A percentile compares a stretch with the other conserved stretches of the same genome.
These are phyloP conservation scores for Heterotis niloticus DNA, from an alignment of 2,113 vertebrate species.

Conservation along the genomic window DNA sequence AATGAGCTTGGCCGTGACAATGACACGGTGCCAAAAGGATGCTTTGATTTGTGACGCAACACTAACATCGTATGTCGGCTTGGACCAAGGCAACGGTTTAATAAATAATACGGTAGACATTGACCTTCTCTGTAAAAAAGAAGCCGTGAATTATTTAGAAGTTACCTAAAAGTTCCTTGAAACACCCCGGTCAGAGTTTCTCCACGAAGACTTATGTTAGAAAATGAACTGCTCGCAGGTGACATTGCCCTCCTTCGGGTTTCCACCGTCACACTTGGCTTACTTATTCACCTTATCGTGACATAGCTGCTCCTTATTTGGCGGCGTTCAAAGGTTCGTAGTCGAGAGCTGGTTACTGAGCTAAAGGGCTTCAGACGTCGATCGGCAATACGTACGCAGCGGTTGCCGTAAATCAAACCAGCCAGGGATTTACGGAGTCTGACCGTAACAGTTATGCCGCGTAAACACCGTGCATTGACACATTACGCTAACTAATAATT, in stretches of 20 bases:
- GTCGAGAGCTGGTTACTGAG: constrained; percentile 26
- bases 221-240: not conserved
- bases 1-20: not conserved
- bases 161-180: not conserved
- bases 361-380: not conserved
- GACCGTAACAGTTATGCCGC: too few relatives aligned
- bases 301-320: constrained; percentile 12
- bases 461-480: too few relatives aligned
- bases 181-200: not conserved
- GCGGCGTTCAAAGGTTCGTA: constrained; percentile 18
- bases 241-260: constrained; percentile 19
- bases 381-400: not conserved
- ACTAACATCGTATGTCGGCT: not conserved
- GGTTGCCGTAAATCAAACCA: not conserved
- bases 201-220: not conserved
- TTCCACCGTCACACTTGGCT: not conserved
- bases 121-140: not conserved
- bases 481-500: too few relatives aligned
- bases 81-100: not conserved
- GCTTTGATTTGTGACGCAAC: not conserved
- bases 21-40: not conserved
- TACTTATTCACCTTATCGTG: constrained; percentile 12
- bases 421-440: not conserved
- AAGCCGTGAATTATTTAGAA: not conserved
- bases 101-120: not conserved